phyloP scores from a whole-genome alignment of 2,888 invertebrate species.

The Gryllus longicercus region DNA sequence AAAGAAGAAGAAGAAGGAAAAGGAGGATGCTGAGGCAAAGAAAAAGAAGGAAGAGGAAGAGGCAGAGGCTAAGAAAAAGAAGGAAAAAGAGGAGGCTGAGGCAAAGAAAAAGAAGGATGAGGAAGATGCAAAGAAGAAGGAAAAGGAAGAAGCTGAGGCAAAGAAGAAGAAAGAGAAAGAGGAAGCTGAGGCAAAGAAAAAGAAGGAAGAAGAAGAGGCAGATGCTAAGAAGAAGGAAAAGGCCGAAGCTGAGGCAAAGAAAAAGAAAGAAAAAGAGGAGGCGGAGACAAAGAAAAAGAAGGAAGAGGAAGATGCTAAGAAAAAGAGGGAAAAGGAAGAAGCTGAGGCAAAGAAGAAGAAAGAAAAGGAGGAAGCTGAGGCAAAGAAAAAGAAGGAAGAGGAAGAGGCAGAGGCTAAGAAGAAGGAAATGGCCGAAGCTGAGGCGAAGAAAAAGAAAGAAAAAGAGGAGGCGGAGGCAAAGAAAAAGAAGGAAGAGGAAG shows the following conservation, averaged over 20 bases:
- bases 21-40: conserved; percentile 24
- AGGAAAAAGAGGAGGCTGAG: conserved; percentile 12
- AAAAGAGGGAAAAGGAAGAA: background rate
- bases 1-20: conserved; percentile 33
- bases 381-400: background rate
- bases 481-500: too few species aligned
- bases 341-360: background rate
- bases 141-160: conserved; percentile 26
- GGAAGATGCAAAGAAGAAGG: conserved; percentile 32
- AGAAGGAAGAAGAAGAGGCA: conserved; percentile 23
- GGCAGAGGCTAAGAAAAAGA: too few species aligned
- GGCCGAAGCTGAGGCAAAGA: conserved; percentile 29
- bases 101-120: background rate
- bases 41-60: conserved; percentile 25
- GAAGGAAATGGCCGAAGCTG: background rate
- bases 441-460: conserved; percentile 20
- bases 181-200: too few species aligned
- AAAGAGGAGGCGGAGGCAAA: conserved; percentile 24
- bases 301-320: background rate
- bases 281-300: background rate
- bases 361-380: background rate
- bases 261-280: conserved; percentile 29
- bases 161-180: too few species aligned
- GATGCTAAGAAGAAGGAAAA: conserved; percentile 33
- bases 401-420: background rate